A percentile compares a stretch with the other conserved stretches of the same genome.
Conservation (phyloP, 2,797 vertebrate genomes). For the Pangasius larnaudii region DNA sequence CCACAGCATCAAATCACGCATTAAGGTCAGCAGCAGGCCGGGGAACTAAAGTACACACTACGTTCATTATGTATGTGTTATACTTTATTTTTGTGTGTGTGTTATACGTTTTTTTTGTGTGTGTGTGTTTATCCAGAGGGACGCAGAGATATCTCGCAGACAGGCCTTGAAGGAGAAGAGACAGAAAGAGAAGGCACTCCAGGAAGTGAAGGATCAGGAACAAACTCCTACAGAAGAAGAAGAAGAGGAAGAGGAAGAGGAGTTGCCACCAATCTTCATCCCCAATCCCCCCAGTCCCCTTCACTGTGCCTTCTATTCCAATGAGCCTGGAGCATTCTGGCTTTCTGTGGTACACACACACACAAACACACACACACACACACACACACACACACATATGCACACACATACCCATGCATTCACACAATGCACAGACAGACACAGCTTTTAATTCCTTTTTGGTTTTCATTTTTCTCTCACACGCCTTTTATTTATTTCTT, state of each 20-base stretch:
- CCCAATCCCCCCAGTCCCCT: conserved; percentile 84
- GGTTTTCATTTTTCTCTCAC: neutral
- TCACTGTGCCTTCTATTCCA: conserved; percentile 89
- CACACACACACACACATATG: conserved; percentile 5
- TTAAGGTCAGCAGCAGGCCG: conserved; percentile 76
- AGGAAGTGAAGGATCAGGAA: conserved; percentile 67
- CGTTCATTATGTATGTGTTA: neutral
- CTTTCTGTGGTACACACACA: conserved; percentile 84
- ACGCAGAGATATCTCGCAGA: conserved; percentile 76
- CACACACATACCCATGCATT: neutral
- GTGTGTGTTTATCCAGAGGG: conserved; percentile 73
- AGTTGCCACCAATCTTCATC: conserved; percentile 78
- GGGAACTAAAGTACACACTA: neutral
- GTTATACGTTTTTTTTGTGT: conserved; percentile 10
- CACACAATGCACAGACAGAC: neutral
- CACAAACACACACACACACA: conserved; percentile 27
- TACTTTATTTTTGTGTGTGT: conserved; percentile 20
- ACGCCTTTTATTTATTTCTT: neutral
- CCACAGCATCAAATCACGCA: conserved; percentile 87
- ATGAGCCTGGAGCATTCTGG: conserved; percentile 85
- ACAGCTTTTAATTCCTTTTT: neutral
- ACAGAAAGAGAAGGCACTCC: conserved; percentile 63
- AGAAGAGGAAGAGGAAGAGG: conserved; percentile 73
- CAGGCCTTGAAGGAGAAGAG: conserved; percentile 72
- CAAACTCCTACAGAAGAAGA: conserved; percentile 64